Evolutionary conservation across 2,888 invertebrate species (phyloP).

Genomic region (Drosophila meridiana): DNA sequence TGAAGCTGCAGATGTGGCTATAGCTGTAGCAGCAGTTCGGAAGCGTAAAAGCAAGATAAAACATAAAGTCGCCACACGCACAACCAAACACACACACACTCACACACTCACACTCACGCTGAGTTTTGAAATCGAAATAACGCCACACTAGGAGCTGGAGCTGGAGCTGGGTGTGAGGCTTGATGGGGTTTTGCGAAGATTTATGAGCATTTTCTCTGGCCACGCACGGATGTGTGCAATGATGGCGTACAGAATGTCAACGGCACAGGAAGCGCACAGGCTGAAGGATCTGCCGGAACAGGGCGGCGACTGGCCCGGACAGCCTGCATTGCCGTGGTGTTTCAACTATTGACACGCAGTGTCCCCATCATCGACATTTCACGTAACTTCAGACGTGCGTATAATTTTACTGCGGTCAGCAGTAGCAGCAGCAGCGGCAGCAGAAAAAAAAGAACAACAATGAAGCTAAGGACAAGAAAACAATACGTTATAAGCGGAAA

Average conservation of each 20-base stretch:
- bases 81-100: slow-evolving; percentile 35
- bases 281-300: slow-evolving; percentile 58
- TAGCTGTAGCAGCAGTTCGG: slow-evolving; percentile 53
- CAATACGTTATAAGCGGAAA: slow-evolving; percentile 34
- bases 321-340: slow-evolving; percentile 21
- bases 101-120: slow-evolving; percentile 2
- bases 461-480: slow-evolving; percentile 22
- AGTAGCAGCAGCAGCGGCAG: slow-evolving; percentile 8
- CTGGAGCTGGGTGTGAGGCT: slow-evolving; percentile 6
- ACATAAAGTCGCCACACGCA: slow-evolving; percentile 62
- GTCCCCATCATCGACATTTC: slow-evolving; percentile 61
- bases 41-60: slow-evolving; percentile 79
- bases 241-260: slow-evolving; percentile 60
- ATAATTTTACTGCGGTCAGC: slow-evolving; percentile 77
- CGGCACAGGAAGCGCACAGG: slow-evolving; percentile 52
- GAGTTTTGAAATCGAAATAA: slow-evolving; percentile 59
- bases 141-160: slow-evolving; percentile 23
- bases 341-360: slow-evolving; percentile 74
- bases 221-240: slow-evolving; percentile 44
- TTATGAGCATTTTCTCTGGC: slow-evolving; percentile 69
- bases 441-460: neutral
- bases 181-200: slow-evolving; percentile 54
- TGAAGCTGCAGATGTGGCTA: slow-evolving; percentile 24
- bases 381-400: slow-evolving; percentile 79
- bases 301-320: slow-evolving; percentile 5